phyloP scores from a whole-genome alignment of 2,888 invertebrate species.

The Folsomia candida region DNA sequence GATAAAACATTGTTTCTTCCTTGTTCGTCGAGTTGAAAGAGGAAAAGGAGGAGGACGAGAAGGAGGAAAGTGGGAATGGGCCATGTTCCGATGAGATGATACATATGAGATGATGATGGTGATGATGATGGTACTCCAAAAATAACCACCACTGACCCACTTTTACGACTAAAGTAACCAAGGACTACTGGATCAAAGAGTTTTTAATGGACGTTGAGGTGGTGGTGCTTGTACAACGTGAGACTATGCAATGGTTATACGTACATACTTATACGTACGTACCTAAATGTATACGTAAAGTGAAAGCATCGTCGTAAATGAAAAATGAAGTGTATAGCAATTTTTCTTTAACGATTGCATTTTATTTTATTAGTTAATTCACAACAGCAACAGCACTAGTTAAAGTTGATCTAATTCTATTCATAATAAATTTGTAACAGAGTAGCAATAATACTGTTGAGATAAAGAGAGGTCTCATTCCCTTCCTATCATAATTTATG shows the following conservation, averaged over 20 bases:
- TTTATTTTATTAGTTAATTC: too few relatives aligned
- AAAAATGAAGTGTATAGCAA: not conserved
- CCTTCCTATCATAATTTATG: too few relatives aligned
- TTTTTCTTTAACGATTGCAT: constrained; percentile 13
- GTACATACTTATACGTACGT: too few relatives aligned
- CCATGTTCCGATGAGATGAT: too few relatives aligned
- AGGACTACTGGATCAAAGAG: not conserved
- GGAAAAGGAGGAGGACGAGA: not conserved
- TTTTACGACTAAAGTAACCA: not conserved
- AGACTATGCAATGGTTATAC: too few relatives aligned
- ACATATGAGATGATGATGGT: not conserved
- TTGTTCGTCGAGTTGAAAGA: not conserved
- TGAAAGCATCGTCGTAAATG: too few relatives aligned
- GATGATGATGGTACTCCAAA: not conserved
- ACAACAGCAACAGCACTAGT: constrained; percentile 17
- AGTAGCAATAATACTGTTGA: constrained; percentile 19
- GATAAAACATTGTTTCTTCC: not conserved
- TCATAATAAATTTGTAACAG: constrained; percentile 8
- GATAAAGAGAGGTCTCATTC: constrained; percentile 10
- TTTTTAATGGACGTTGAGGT: too few relatives aligned
- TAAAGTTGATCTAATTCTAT: constrained; percentile 1
- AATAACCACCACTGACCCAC: not conserved
- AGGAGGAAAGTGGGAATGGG: not conserved
- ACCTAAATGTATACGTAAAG: too few relatives aligned
- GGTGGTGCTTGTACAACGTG: too few relatives aligned